Percentiles rank a stretch among this genome's conserved stretches.
Evolutionary conservation across 2,888 invertebrate species (phyloP).

Genomic region (Lordiphosa andalusiaca): DNA sequence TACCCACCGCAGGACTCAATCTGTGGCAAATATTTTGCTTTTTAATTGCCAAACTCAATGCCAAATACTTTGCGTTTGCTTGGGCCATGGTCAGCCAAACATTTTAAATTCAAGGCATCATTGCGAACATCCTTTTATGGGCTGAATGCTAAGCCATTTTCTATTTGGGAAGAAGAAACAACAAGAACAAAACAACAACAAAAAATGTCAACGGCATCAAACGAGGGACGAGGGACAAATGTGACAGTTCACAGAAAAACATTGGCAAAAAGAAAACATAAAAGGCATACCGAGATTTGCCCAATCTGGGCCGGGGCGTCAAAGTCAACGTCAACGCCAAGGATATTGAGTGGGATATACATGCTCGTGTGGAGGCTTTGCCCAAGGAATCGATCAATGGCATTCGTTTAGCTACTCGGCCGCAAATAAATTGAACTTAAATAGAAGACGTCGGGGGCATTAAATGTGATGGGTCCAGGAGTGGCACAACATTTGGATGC

Average conservation of each 20-base stretch:
- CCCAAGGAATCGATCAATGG: conserved; percentile 62
- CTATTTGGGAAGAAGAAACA: conserved; percentile 38
- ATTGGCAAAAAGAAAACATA: conserved; percentile 35
- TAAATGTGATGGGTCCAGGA: conserved; percentile 50
- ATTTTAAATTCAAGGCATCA: conserved; percentile 37
- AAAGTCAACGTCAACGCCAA: conserved; percentile 45
- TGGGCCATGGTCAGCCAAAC: conserved; percentile 8
- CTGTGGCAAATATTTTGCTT: conserved; percentile 9
- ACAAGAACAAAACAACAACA: too few species aligned
- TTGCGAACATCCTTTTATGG: conserved; percentile 35
- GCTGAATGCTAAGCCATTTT: conserved; percentile 45
- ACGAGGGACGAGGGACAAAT: conserved; percentile 60
- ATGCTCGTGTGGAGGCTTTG: conserved; percentile 33
- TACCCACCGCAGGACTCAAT: conserved; percentile 16
- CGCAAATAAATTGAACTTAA: conserved; percentile 73
- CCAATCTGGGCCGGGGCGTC: conserved; percentile 57
- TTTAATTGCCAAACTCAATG: conserved; percentile 39
- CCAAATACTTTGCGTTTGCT: conserved; percentile 12
- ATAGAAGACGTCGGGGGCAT: conserved; percentile 68
- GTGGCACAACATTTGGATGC: too few species aligned
- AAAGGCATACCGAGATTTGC: conserved; percentile 58
- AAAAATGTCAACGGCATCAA: conserved; percentile 59
- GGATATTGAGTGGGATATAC: conserved; percentile 14
- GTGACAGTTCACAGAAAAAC: conserved; percentile 68
- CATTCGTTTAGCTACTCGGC: conserved; percentile 49